Percentiles rank a stretch among this genome's conserved stretches.
Conservation (phyloP, 2,797 vertebrate genomes). For the Hypotaenidia philippensis region DNA sequence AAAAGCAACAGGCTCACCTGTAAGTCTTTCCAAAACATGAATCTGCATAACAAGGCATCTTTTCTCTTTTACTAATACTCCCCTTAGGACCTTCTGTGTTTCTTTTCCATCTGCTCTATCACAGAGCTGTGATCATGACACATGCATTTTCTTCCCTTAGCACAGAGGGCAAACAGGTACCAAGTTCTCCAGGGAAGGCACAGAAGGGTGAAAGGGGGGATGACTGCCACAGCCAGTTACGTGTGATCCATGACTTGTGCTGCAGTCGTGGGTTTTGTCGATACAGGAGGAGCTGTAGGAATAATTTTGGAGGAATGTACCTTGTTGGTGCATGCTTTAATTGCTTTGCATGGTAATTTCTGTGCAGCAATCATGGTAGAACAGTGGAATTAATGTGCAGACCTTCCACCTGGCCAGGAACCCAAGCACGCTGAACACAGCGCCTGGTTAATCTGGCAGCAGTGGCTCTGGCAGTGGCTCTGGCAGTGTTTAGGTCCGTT, state of each 20-base stretch:
- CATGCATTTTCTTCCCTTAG: accelerated
- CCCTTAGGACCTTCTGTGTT: not conserved
- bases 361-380: not conserved
- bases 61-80: not conserved
- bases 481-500: not conserved
- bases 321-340: not conserved
- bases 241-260: not conserved
- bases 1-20: not conserved
- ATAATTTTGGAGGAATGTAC: not conserved
- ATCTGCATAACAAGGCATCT: not conserved
- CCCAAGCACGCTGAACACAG: not conserved
- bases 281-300: not conserved
- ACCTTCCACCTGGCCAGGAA: not conserved
- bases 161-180: not conserved
- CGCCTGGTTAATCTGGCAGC: not conserved
- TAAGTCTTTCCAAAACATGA: not conserved
- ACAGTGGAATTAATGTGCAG: not conserved
- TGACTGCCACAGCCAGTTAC: not conserved
- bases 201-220: not conserved
- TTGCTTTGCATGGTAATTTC: not conserved
- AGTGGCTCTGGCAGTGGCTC: not conserved
- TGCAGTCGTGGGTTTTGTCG: not conserved
- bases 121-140: too few relatives aligned
- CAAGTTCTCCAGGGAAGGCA: not conserved
- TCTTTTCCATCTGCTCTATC: not conserved